Evolutionary conservation across 2,888 invertebrate genomes (phyloP).

Genomic region (Drosophila diplacantha): DNA sequence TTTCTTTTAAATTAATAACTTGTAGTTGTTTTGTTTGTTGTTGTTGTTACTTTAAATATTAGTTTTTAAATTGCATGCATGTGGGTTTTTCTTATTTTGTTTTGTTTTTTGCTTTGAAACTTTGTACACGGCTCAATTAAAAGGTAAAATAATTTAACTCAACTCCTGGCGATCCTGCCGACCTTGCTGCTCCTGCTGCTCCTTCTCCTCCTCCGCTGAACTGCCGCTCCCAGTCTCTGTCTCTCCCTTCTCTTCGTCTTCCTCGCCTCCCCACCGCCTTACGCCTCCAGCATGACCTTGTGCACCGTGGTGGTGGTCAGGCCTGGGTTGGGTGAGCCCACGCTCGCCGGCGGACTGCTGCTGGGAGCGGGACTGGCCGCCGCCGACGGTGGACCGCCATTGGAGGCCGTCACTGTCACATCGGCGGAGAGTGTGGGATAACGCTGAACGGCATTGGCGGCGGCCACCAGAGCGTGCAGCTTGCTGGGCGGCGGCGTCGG

Average conservation of each 20-base stretch:
- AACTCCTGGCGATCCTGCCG: slow-evolving; percentile 24
- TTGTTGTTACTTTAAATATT: slow-evolving; percentile 46
- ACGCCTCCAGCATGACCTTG: slow-evolving; percentile 83
- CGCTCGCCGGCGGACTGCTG: slow-evolving; percentile 58
- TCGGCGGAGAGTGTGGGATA: slow-evolving; percentile 77
- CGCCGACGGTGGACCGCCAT: slow-evolving; percentile 43
- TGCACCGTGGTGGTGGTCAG: slow-evolving; percentile 73
- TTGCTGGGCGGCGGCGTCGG: slow-evolving; percentile 85
- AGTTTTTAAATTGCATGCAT: slow-evolving; percentile 73
- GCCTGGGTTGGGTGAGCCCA: slow-evolving; percentile 26
- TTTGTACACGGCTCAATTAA: slow-evolving; percentile 65
- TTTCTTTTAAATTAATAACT: slow-evolving; percentile 66
- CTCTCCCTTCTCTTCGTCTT: slow-evolving; percentile 11
- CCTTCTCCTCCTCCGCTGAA: slow-evolving; percentile 4
- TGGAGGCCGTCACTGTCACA: slow-evolving; percentile 75
- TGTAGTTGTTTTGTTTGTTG: slow-evolving; percentile 53
- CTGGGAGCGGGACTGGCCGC: slow-evolving; percentile 53
- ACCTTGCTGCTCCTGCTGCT: slow-evolving; percentile 25
- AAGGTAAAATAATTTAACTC: slow-evolving; percentile 35
- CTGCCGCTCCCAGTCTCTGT: slow-evolving; percentile 38
- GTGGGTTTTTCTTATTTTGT: slow-evolving; percentile 24
- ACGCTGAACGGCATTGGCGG: slow-evolving; percentile 74
- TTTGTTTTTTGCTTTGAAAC: slow-evolving; percentile 38
- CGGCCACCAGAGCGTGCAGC: slow-evolving; percentile 74
- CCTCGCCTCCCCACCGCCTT: slow-evolving; percentile 76